Evolutionary conservation across 2,797 vertebrate species (phyloP).

Genomic region (Sebastes itinus): DNA sequence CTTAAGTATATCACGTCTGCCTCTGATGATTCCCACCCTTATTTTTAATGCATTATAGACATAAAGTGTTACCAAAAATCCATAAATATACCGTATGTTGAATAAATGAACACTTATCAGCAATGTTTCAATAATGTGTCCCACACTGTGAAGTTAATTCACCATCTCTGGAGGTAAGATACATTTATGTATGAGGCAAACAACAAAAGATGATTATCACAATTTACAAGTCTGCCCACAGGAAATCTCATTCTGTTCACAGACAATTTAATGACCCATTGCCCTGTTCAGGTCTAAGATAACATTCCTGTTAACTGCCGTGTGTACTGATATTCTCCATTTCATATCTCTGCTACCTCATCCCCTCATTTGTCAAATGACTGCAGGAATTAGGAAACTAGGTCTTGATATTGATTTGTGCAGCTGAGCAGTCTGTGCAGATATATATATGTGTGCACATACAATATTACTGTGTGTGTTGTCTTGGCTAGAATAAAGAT

Average conservation of each 20-base stretch:
- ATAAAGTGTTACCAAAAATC: not conserved
- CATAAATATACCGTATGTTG: not conserved
- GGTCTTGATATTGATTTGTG: conserved; percentile 34
- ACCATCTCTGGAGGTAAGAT: not conserved
- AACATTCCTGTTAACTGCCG: conserved; percentile 1
- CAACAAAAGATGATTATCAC: conserved; percentile 24
- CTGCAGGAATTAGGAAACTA: conserved; percentile 38
- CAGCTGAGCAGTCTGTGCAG: not conserved
- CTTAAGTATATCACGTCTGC: no score
- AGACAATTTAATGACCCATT: conserved; percentile 35
- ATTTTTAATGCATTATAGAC: not conserved
- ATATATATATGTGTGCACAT: not conserved
- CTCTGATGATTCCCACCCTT: not conserved
- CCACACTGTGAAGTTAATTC: conserved; percentile 15
- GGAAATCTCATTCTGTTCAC: conserved; percentile 31
- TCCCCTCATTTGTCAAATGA: conserved; percentile 34
- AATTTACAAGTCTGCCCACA: conserved; percentile 6
- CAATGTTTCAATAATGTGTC: conserved; percentile 16
- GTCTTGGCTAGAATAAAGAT: conserved; percentile 42
- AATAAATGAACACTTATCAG: conserved; percentile 5
- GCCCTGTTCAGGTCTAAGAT: conserved; percentile 1
- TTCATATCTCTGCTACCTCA: conserved; percentile 17
- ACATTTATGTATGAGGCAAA: conserved; percentile 11
- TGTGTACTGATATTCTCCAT: not conserved
- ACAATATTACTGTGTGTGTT: conserved; percentile 40